Base-by-base conservation (phyloP, 2,797 vertebrate species). In the Lophius americanus region DNA sequence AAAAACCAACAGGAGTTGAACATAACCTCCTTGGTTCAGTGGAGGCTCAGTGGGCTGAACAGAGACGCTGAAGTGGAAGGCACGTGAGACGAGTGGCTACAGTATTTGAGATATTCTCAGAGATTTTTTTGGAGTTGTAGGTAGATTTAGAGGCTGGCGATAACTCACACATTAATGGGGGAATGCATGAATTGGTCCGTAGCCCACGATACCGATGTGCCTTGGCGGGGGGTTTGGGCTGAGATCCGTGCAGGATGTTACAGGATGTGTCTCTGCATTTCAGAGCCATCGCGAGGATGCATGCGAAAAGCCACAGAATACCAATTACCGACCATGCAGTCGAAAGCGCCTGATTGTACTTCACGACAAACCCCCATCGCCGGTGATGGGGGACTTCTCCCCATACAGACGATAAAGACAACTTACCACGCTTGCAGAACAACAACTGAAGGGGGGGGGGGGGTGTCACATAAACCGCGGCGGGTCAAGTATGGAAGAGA, bases 401-500 rank as follows among this genome's bases (percentile, higher is more conserved):
- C 68, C 11, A 51, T 66, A 60, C 82, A 84, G 65, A 88, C 80
- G 84, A 88, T 77, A 79, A 82, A 88, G 79, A 81, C 70, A 77
- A 83, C 53, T 75, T 62, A 53, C 68, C 62, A 55, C 61, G 76
- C 76, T 84, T 48, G 57, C n/a, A 68, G 67, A 83, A 84, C 76
- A 81, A 85, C 82, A 88, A 88, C 71, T 71, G 78, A 83, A 76
- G 52, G 37, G 50, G 23, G 52, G 37, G 50, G 23, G 51, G 66
- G 70, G 72, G 65, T 67, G 76, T 82, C 82, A 77, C 75, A 65
- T 73, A 85, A 88, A 85, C 88, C 82, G 85, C 51, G 68, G 81
- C 74, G 68, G 89, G 86, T 89, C 88, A 88, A 90, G 88, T 88
- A 82, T 71, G 82, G 77, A 82, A 84, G 86, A 86, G 78, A 72